Evolutionary conservation across 2,797 vertebrate genomes (phyloP).

Genomic region (Myotis findleyi): DNA sequence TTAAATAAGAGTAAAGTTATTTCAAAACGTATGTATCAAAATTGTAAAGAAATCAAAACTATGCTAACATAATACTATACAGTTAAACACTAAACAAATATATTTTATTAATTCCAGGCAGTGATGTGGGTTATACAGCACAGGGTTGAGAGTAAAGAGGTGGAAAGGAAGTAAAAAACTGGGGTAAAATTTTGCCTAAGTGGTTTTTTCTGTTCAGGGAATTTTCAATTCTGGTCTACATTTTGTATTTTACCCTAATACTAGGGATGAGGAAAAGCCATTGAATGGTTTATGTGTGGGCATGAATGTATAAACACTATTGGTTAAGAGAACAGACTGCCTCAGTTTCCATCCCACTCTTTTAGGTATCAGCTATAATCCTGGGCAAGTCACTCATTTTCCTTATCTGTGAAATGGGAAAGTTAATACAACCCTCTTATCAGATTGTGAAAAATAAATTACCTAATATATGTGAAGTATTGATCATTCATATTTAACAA

Average conservation of each 20-base stretch:
- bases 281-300: neutral
- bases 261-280: neutral
- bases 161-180: neutral
- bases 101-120: neutral
- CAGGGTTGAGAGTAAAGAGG: neutral
- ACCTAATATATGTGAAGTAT: neutral
- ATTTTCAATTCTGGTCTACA: neutral
- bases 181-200: neutral
- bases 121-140: neutral
- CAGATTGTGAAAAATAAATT: neutral
- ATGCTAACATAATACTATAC: neutral
- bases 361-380: neutral
- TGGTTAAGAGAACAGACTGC: no score
- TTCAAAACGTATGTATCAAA: neutral
- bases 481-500: neutral
- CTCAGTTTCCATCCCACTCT: neutral
- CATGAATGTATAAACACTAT: no score
- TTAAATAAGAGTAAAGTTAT: neutral
- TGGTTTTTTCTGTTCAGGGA: neutral
- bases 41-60: neutral
- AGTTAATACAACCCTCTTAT: neutral
- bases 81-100: neutral
- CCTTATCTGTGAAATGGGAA: neutral
- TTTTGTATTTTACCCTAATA: neutral
- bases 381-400: neutral